Conservation (phyloP, 1,140 invertebrate species). For the Heliothis subflexa region DNA sequence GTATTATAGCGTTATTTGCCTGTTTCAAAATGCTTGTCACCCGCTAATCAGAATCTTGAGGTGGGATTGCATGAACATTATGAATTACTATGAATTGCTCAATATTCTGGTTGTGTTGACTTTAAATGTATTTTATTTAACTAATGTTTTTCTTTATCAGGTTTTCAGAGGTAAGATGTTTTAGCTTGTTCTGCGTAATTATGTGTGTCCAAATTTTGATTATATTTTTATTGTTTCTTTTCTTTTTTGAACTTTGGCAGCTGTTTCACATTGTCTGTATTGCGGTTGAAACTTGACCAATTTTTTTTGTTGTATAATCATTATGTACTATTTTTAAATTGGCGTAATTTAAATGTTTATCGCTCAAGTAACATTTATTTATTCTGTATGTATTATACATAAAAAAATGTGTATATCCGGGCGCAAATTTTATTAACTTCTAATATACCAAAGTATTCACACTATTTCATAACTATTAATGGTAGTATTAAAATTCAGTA, state of each 20-base stretch:
- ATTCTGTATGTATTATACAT: slow-evolving; percentile 7
- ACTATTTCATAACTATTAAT: slow-evolving; percentile 27
- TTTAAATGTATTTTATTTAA: slow-evolving; percentile 46
- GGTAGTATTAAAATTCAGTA: slow-evolving; percentile 33
- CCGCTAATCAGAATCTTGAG: slow-evolving; percentile 52
- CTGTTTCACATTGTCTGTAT: slow-evolving; percentile 34
- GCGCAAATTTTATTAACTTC: slow-evolving; percentile 34
- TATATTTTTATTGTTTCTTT: slow-evolving; percentile 47
- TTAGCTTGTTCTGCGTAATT: slow-evolving; percentile 56
- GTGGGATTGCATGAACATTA: slow-evolving; percentile 27
- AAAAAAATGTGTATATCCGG: slow-evolving; percentile 34
- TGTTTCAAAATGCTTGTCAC: slow-evolving; percentile 48
- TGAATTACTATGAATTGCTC: slow-evolving; percentile 30
- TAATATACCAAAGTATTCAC: slow-evolving; percentile 18
- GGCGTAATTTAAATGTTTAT: slow-evolving; percentile 24
- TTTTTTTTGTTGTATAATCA: slow-evolving; percentile 50
- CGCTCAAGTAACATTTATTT: slow-evolving; percentile 11
- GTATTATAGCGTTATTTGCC: slow-evolving; percentile 27
- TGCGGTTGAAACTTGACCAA: slow-evolving; percentile 47
- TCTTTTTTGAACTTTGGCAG: slow-evolving; percentile 39
- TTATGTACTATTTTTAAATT: slow-evolving; percentile 51
- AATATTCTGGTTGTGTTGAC: slow-evolving; percentile 53
- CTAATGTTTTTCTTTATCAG: slow-evolving; percentile 66
- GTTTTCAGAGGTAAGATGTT: slow-evolving; percentile 68
- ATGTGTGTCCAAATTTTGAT: slow-evolving; percentile 54